Conservation (phyloP, 2,113 vertebrate genomes). For the Sinocyclocheilus maitianheensis region DNA sequence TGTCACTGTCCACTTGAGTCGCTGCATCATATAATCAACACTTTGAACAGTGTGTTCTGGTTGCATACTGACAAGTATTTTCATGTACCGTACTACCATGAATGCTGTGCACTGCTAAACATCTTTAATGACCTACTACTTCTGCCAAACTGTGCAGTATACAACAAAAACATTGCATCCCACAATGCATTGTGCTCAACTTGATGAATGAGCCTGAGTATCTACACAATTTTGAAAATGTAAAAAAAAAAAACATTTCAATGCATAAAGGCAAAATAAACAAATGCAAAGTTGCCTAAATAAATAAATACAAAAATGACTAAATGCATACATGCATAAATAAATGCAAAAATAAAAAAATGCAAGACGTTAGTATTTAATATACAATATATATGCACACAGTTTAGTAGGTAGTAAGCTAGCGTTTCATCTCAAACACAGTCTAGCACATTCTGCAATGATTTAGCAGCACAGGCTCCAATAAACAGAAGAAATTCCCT, state of each 20-base stretch:
- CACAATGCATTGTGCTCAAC: background rate
- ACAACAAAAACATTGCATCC: background rate
- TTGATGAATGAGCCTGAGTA: background rate
- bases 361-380: background rate
- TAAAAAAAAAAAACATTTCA: too few relatives aligned
- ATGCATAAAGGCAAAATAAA: too few relatives aligned
- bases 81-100: background rate
- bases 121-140: background rate
- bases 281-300: background rate
- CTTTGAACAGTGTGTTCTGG: background rate
- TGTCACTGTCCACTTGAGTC: background rate
- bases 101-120: background rate
- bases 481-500: background rate
- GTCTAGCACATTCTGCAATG: background rate
- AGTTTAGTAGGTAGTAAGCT: background rate
- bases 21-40: background rate
- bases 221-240: background rate
- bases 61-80: background rate
- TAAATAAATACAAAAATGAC: background rate
- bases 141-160: background rate
- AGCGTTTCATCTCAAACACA: background rate
- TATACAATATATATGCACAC: background rate
- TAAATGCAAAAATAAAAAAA: slow-evolving; percentile 47
- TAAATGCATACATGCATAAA: slow-evolving; percentile 34
- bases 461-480: background rate